These are phyloP conservation scores for Laothoe populi DNA, from an alignment of 2,888 invertebrate species.

Conservation along the genomic window DNA sequence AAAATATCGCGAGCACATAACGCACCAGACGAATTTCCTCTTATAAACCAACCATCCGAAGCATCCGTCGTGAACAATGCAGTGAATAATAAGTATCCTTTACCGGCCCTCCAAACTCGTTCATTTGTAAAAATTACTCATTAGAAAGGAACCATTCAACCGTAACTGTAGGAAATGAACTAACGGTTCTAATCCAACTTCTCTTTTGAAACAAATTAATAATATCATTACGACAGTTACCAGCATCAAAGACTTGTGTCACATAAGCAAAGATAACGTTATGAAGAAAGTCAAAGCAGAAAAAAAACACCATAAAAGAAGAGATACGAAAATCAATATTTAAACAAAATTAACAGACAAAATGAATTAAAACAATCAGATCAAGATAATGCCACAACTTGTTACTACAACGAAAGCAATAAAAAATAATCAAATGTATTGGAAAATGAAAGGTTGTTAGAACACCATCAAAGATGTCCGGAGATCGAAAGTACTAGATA, in stretches of 20 bases:
- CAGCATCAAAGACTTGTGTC: background rate
- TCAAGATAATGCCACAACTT: constrained; percentile 15
- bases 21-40: constrained; percentile 7
- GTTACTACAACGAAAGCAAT: constrained; percentile 1
- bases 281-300: background rate
- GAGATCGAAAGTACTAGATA: constrained; percentile 60
- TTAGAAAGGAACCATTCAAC: constrained; percentile 8
- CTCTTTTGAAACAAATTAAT: background rate
- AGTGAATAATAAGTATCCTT: constrained; percentile 13
- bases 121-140: background rate
- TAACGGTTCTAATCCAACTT: background rate
- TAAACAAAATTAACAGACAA: background rate
- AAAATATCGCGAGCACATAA: background rate
- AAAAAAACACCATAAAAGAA: background rate
- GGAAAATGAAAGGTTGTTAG: constrained; percentile 7
- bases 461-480: constrained; percentile 23
- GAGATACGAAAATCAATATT: background rate
- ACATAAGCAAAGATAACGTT: background rate
- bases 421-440: constrained; percentile 15
- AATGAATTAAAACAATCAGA: constrained; percentile 10
- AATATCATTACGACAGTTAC: background rate
- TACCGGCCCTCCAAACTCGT: constrained; percentile 1
- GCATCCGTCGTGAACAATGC: constrained; percentile 13
- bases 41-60: constrained; percentile 5
- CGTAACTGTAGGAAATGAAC: background rate